Conservation (phyloP, 2,888 invertebrate genomes). For the Kuschelorhynchus macadamiae region DNA sequence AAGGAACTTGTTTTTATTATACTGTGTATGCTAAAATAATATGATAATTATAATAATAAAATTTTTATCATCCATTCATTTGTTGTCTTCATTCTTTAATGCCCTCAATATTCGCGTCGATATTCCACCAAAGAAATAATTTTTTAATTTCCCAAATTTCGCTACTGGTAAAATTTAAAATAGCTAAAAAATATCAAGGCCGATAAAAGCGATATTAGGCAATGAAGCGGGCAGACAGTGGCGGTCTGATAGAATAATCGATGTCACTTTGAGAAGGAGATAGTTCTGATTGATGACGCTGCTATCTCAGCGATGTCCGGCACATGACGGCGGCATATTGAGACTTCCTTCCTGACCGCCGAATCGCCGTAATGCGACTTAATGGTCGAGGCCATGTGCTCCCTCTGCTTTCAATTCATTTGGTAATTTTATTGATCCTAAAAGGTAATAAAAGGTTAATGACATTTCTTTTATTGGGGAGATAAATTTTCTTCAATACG, state of each 20-base stretch:
- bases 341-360: slow-evolving; percentile 67
- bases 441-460: slow-evolving; percentile 50
- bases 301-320: slow-evolving; percentile 66
- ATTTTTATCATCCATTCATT: too few species aligned
- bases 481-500: too few species aligned
- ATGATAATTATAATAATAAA: too few species aligned
- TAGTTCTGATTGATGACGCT: slow-evolving; percentile 67
- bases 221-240: slow-evolving; percentile 16
- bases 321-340: slow-evolving; percentile 67
- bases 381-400: slow-evolving; percentile 59
- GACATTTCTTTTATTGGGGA: slow-evolving; percentile 25
- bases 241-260: slow-evolving; percentile 57
- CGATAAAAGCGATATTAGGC: not conserved
- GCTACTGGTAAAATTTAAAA: too few species aligned
- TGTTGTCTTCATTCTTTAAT: too few species aligned
- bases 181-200: slow-evolving; percentile 5
- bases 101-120: too few species aligned
- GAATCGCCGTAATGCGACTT: slow-evolving; percentile 61
- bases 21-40: too few species aligned
- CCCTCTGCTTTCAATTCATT: slow-evolving; percentile 56
- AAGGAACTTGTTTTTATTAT: too few species aligned
- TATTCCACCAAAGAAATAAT: too few species aligned
- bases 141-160: too few species aligned
- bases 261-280: slow-evolving; percentile 62
- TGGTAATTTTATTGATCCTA: slow-evolving; percentile 59